Conservation (phyloP, 1,140 invertebrate species). For the Heliothis virescens region DNA sequence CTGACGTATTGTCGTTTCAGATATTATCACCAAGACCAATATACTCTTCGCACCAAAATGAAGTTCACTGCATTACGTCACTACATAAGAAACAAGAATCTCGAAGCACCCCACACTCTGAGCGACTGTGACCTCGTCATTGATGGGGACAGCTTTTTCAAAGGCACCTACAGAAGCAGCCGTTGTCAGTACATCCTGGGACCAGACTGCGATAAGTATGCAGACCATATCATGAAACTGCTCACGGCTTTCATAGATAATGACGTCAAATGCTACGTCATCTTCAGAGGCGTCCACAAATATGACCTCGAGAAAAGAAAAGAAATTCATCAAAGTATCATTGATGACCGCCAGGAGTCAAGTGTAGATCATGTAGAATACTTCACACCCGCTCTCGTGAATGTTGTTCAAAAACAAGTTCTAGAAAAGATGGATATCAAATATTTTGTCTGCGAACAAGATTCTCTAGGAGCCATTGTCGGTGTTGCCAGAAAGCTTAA, state of each 20-base stretch:
- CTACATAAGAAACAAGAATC: constrained; percentile 41
- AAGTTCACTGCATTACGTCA: constrained; percentile 50
- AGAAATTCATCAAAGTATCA: constrained; percentile 53
- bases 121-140: constrained; percentile 52
- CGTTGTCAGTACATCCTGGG: constrained; percentile 54
- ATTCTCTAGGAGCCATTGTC: constrained; percentile 50
- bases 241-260: constrained; percentile 46
- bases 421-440: constrained; percentile 56
- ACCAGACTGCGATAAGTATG: constrained; percentile 60
- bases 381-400: constrained; percentile 56
- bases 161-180: constrained; percentile 52
- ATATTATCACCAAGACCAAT: neutral
- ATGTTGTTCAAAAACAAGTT: constrained; percentile 57
- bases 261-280: constrained; percentile 53
- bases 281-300: constrained; percentile 56
- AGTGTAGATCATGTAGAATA: constrained; percentile 39
- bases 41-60: constrained; percentile 29
- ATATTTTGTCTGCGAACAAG: constrained; percentile 55
- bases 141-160: constrained; percentile 58
- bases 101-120: constrained; percentile 6
- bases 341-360: constrained; percentile 40
- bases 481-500: constrained; percentile 51
- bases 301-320: constrained; percentile 47
- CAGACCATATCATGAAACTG: constrained; percentile 52
- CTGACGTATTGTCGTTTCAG: constrained; percentile 15